Conservation (phyloP, 2,888 invertebrate species). For the Chirona hameri region DNA sequence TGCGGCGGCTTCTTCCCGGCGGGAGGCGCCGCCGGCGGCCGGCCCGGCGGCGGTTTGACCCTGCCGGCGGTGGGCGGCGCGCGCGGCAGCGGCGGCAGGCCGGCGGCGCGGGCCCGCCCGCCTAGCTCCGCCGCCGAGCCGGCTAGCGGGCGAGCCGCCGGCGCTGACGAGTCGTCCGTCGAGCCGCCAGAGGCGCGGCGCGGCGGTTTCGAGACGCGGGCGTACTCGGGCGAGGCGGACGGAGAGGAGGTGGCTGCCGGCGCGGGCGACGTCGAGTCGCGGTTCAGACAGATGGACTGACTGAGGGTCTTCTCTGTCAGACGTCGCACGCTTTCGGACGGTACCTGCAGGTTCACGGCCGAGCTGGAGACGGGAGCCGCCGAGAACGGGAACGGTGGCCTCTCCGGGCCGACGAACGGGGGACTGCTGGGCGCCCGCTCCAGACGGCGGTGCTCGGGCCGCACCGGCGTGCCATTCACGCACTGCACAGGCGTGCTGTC, state of each 20-base stretch:
- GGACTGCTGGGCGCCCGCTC: background rate
- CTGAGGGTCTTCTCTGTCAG: constrained; percentile 13
- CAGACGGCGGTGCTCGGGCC: background rate
- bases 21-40: background rate
- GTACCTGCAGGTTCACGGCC: background rate
- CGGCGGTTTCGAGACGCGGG: background rate
- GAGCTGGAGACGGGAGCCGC: background rate
- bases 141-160: background rate
- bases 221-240: background rate
- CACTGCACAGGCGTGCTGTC: background rate
- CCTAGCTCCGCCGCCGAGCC: background rate
- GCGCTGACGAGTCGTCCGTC: background rate
- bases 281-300: background rate
- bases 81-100: constrained; percentile 4
- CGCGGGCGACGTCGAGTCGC: background rate
- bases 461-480: background rate
- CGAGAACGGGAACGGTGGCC: background rate
- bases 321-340: background rate
- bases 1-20: background rate
- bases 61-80: background rate
- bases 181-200: background rate
- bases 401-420: background rate
- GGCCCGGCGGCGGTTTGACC: background rate
- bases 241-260: background rate
- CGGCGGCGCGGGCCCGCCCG: background rate